Base-by-base conservation (phyloP, 2,888 invertebrate species). In the Leptothorax acervorum region DNA sequence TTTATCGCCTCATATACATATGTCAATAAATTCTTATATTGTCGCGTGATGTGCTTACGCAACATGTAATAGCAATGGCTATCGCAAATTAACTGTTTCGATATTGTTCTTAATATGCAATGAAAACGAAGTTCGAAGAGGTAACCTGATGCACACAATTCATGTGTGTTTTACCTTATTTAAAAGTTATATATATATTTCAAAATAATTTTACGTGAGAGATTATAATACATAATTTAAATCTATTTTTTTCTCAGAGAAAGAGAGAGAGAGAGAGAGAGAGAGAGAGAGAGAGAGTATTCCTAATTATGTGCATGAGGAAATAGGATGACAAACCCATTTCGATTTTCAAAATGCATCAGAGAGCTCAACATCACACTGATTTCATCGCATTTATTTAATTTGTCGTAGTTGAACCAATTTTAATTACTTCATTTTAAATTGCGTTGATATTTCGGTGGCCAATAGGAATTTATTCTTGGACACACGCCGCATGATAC, bases 11-110 rank as follows among this genome's bases (percentile, higher is more conserved):
- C 71, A 45, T 18, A 55, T 23, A 23, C 23, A 23, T 39, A 9
- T 66, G 28, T 70, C 71, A 73, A 84, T 83, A 68, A 62, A 82
- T 71, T 81, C 60, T 51, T 23, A 51, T 76, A 86, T 88, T 85
- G 82, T 65, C 63, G 23, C 42, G 6, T 23, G n/a, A 63, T 63
- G 39, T 63, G 63, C 11, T 39, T 65, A 63, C 39, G 42, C 57
- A 60, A 75, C 48, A 84, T 84, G 63, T 82, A 86, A 86, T 83
- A 63, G 11, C 71, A 39, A 51, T 78, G 55, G 75, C 71, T 45
- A 81, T 51, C 12, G 53, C 62, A 82, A 55, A 62, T 53, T 81
- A 45, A 86, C 62, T 60, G 31, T 82, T 60, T 66, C 42, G 51
- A 68, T 45, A 76, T 65, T 65, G 35, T 73, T 82, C 65, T 78